Conservation (phyloP, 2,888 invertebrate species). For the Tetragonisca angustula region DNA sequence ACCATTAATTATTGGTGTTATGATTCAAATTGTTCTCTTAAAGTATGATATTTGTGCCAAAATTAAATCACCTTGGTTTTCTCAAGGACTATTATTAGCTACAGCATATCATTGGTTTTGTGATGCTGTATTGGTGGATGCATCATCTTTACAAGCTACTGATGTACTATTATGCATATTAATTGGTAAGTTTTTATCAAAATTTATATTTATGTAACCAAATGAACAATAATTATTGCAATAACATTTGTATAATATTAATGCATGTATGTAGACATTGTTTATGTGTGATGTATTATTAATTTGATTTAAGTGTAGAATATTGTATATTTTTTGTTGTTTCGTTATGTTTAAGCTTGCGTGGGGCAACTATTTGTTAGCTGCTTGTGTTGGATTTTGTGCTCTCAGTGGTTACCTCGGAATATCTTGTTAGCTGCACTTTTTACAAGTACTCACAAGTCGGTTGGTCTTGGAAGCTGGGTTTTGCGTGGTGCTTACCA, state of each 20-base stretch:
- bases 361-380: slow-evolving; percentile 79
- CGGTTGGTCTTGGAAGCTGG: slow-evolving; percentile 82
- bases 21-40: slow-evolving; percentile 67
- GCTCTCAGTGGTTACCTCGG: slow-evolving; percentile 79
- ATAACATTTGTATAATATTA: neutral
- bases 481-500: slow-evolving; percentile 81
- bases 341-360: slow-evolving; percentile 75
- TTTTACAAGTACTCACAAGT: slow-evolving; percentile 81
- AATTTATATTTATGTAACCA: neutral
- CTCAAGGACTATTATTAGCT: slow-evolving; percentile 75
- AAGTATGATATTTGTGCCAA: slow-evolving; percentile 61
- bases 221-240: neutral
- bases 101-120: slow-evolving; percentile 82
- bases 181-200: slow-evolving; percentile 73
- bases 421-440: slow-evolving; percentile 78
- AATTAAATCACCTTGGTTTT: slow-evolving; percentile 76
- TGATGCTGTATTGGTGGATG: slow-evolving; percentile 80
- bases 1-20: slow-evolving; percentile 78
- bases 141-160: slow-evolving; percentile 78
- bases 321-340: slow-evolving; percentile 2
- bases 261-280: slow-evolving; percentile 3
- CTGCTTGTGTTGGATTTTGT: slow-evolving; percentile 80
- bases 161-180: slow-evolving; percentile 80
- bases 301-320: neutral
- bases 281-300: neutral